Conservation (phyloP, 2,797 vertebrate genomes). For the Peromyscus eremicus region DNA sequence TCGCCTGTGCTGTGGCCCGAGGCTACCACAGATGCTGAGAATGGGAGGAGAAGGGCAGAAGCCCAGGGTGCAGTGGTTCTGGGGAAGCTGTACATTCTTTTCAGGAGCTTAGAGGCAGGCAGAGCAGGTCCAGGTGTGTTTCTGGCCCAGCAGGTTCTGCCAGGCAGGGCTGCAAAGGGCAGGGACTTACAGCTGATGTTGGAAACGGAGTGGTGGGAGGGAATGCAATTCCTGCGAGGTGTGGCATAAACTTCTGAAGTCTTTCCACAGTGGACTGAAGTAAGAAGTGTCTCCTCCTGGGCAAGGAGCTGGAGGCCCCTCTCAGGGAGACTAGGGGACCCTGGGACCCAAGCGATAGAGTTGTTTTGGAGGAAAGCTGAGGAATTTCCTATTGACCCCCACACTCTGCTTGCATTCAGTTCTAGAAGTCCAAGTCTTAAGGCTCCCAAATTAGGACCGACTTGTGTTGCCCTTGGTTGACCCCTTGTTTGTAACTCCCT, state of each 20-base stretch:
- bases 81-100: neutral
- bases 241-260: neutral
- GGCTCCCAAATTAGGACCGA: neutral
- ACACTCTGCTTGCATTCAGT: neutral
- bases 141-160: conserved; percentile 57
- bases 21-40: neutral
- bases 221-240: neutral
- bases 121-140: neutral
- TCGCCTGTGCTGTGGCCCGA: neutral
- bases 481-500: neutral
- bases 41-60: neutral
- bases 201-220: neutral
- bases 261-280: neutral
- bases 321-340: neutral
- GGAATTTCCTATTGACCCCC: neutral
- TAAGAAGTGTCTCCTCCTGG: neutral
- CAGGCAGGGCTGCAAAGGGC: neutral
- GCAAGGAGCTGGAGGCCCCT: neutral
- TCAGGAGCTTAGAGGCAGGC: neutral
- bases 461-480: neutral
- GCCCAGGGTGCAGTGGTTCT: neutral
- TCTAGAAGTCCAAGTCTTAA: neutral
- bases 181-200: neutral
- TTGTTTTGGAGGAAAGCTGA: neutral
- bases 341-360: neutral